phyloP scores from a whole-genome alignment of 1,140 invertebrate species.

The Dinoponera quadriceps region DNA sequence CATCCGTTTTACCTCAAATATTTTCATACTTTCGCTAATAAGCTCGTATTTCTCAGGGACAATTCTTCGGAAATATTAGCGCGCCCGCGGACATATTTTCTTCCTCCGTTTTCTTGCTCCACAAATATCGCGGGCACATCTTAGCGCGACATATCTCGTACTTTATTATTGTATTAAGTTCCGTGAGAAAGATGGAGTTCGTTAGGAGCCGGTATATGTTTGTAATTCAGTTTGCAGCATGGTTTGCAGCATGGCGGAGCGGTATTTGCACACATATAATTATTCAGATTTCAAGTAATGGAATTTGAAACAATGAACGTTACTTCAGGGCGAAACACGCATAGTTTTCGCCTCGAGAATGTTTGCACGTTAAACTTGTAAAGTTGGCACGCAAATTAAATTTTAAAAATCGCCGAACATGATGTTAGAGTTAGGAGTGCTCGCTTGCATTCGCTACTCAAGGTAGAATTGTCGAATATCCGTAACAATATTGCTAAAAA shows the following conservation, averaged over 20 bases:
- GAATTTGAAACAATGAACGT: conserved; percentile 70
- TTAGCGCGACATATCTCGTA: conserved; percentile 4
- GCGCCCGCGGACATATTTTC: background rate
- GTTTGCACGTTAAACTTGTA: conserved; percentile 53
- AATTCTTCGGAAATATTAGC: background rate
- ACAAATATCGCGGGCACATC: conserved; percentile 44
- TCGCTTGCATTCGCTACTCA: background rate
- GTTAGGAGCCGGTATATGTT: conserved; percentile 72
- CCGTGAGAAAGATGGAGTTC: conserved; percentile 68
- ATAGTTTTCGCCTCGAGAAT: conserved; percentile 12
- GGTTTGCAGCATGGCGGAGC: conserved; percentile 55
- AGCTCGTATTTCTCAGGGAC: background rate
- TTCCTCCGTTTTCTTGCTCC: conserved; percentile 10
- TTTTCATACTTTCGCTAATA: conserved; percentile 37
- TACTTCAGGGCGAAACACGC: conserved; percentile 26
- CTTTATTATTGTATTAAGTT: conserved; percentile 75
- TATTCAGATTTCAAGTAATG: conserved; percentile 77
- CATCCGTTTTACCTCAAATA: conserved; percentile 43
- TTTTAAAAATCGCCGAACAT: conserved; percentile 35
- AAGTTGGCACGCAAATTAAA: conserved; percentile 23
- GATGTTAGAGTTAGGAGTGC: background rate
- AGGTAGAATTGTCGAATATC: no score
- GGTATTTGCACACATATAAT: conserved; percentile 80
- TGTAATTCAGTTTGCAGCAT: conserved; percentile 73
- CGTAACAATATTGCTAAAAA: no score